Base-by-base conservation (phyloP, 2,888 invertebrate species). In the Vanessa cardui region DNA sequence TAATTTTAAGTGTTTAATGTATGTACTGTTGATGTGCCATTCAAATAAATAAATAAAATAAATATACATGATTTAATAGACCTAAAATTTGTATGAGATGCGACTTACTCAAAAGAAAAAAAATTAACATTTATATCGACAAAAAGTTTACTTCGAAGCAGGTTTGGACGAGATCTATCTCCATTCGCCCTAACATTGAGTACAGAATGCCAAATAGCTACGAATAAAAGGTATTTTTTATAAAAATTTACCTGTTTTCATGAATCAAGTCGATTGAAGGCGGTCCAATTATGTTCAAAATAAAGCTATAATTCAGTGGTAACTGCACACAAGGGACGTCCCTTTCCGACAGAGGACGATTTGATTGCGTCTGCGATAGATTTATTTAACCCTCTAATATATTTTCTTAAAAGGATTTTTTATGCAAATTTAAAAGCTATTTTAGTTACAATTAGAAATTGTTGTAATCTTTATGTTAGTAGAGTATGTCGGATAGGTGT, bases 281-380 rank as follows among this genome's bases (percentile, higher is more conserved):
- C 56, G 60, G 65, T 62, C 62, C 69, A 70, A 77, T 83, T 81
- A 82, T 82, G 80, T 81, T 77, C 78, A 78, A 81, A 81, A 83
- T 82, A 84, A 77, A 75, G 78, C 74, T 76, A 80, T 85, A 83
- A 84, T 83, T 80, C 74, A 73, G 71, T 69, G 68, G 56, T 73
- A 81, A 84, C 76, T 68, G 81, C 78, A 76, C 86, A 79, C 83
- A 75, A 78, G 85, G 83, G 85, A 69, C 80, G 76, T 76, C 80
- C 82, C 78, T 76, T 72, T 77, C 72, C 74, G 77, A 69, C 79
- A 74, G 77, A 80, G 77, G 77, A 74, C 76, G 75, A 78, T 78
- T 82, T 84, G 83, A 85, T 86, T 86, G 80, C 82, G 79, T 80
- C 80, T 78, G 77, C 78, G 69, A 74, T 74, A 79, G 84, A 86